Evolutionary conservation across 64 coral and sea anemone genomes (phyloP).

Genomic region (Orbicella faveolata): DNA sequence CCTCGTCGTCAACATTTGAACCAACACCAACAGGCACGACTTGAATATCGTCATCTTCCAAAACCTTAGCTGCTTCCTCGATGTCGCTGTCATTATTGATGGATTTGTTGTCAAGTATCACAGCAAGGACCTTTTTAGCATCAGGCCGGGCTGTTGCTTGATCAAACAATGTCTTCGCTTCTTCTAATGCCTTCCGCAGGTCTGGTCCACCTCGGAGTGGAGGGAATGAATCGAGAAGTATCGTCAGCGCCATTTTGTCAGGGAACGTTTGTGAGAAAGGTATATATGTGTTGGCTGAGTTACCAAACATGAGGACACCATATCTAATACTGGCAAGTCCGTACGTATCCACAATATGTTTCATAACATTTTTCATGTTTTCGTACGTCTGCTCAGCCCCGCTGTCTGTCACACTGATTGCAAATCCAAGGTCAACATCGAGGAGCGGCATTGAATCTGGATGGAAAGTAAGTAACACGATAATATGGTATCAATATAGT

Average conservation of each 20-base stretch:
- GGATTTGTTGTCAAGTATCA: slow-evolving; percentile 44
- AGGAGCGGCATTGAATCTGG: slow-evolving; percentile 33
- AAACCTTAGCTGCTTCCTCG: slow-evolving; percentile 8
- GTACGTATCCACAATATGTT: slow-evolving; percentile 19
- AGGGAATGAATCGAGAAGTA: not conserved
- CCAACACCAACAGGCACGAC: slow-evolving; percentile 67
- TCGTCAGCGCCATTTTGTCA: slow-evolving; percentile 7
- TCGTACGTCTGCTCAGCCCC: slow-evolving; percentile 10
- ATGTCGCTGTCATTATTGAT: slow-evolving; percentile 6
- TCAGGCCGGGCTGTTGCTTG: slow-evolving; percentile 14
- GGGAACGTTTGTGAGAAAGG: slow-evolving; percentile 44
- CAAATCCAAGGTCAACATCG: slow-evolving; percentile 56
- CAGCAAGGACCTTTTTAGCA: slow-evolving; percentile 50
- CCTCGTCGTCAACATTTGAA: slow-evolving; percentile 42
- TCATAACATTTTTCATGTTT: slow-evolving; percentile 52
- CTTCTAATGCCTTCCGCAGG: slow-evolving; percentile 21
- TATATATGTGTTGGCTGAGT: slow-evolving; percentile 6
- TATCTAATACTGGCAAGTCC: slow-evolving; percentile 55
- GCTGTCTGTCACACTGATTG: slow-evolving; percentile 30
- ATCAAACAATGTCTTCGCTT: slow-evolving; percentile 49
- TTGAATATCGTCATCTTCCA: slow-evolving; percentile 45
- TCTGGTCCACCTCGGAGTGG: slow-evolving; percentile 4
- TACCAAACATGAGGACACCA: slow-evolving; percentile 40
- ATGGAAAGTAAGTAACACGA: not conserved
- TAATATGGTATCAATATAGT: no score